Conservation (phyloP, 2,113 vertebrate genomes). For the Narcine bancroftii region DNA sequence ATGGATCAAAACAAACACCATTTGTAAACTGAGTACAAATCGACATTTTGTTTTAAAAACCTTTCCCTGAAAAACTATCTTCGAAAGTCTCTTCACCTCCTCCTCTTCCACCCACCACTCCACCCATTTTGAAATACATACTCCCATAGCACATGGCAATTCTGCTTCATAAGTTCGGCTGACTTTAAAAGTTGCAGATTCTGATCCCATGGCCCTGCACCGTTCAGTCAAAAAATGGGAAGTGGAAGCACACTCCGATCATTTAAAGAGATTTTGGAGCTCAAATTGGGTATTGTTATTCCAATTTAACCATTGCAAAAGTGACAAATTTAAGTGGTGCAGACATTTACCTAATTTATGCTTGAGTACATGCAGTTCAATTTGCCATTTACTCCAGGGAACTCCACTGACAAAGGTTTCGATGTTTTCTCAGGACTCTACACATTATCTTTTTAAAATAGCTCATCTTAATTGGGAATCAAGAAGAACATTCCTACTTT, state of each 20-base stretch:
- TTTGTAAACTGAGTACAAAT: constrained; percentile 15
- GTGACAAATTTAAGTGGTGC: not conserved
- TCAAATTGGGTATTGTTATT: not conserved
- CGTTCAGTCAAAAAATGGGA: not conserved
- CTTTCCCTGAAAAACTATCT: not conserved
- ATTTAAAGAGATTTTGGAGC: not conserved
- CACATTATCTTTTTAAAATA: not conserved
- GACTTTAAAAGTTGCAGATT: not conserved
- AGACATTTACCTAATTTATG: not conserved
- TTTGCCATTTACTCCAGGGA: not conserved
- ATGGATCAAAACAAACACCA: constrained; percentile 27
- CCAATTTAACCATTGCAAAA: not conserved
- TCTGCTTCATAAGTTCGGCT: not conserved
- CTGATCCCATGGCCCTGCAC: too few species aligned
- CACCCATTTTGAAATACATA: not conserved
- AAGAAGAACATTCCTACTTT: not conserved
- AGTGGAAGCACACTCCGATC: not conserved
- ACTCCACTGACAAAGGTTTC: not conserved
- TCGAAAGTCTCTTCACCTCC: not conserved
- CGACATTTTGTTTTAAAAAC: not conserved
- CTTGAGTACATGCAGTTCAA: not conserved
- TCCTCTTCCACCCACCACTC: not conserved
- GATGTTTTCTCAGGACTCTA: not conserved
- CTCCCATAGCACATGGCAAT: not conserved
- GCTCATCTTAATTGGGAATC: not conserved